Base-by-base conservation (phyloP, 2,113 vertebrate species). In the Tragelaphus buxtoni region DNA sequence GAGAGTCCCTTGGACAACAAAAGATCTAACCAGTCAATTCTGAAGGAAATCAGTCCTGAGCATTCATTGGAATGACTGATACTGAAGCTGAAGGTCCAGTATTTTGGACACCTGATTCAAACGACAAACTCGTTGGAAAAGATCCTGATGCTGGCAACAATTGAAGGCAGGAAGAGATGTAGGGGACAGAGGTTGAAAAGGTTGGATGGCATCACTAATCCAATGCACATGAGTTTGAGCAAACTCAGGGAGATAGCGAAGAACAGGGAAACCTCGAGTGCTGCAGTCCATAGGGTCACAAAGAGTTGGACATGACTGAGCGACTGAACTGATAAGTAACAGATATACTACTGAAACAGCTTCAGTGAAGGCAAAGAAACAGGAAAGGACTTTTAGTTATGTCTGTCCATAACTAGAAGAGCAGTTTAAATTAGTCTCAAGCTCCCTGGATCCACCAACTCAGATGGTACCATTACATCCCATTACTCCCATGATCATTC, bases 241-340 rank as follows among this genome's bases (percentile, higher is more conserved):
- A 35, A 69, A 69, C 63, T 35, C 63, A 69, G n/a, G 63, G n/a
- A 69, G n/a, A 69, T 10, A 20, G 17, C 35, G 63, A 35, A 35
- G 63, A n/a, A 69, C 18, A 11, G 4, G 18, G 18, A 69, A 69
- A 9, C n/a, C 65, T 69, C 2, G 18, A 69, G 4, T 39, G n/a
- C 18, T 39, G 20, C 35, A 39, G 65, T 39, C 18, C 35, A 39
- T 39, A 10, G n/a, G 20, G 20, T 72, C 2, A 0, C 65, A 39
- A 11, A 69, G 0, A 72, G 9, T 18, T 5, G 2, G 20, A 72
- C 10, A 24, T 0, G 0, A 39, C 35, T 7, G 65, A 72, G 35
- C 0, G 2, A 69, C 65, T 72, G n/a, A 72, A 72, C 65, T 24
- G 65, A 5, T 39, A 82, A 96, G 5, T 39, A 61, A 76, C 55